Evolutionary conservation across 1,140 invertebrate genomes (phyloP), one percentile per base, ranked within the genome.

Genomic region (Mylabris phalerata): DNA sequence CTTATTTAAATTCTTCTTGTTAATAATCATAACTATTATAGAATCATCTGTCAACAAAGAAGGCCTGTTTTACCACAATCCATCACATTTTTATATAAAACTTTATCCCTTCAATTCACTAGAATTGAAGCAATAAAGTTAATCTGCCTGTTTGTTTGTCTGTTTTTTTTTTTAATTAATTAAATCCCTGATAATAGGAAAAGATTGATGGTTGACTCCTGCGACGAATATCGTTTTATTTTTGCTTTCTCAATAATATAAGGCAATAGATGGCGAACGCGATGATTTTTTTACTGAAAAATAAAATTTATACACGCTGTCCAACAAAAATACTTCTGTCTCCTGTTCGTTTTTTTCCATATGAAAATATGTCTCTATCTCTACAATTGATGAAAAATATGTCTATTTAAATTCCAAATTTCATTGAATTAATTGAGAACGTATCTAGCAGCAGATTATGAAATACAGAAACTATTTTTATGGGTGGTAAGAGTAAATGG

Each of bases 361-460:
- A 72, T 70, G 70, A 72, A 72, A 72, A 72, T 72, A 72, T 72
- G 70, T 19, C 67, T 64, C 61, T 70, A 71, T 71, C 50, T 71
- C 50, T 71, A 71, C 69, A 71, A 40, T 60, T 60, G 67, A 71
- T 69, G 68, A 70, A 69, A 68, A 67, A 67, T 69, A 69, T 67
- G 68, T 63, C 48, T 46, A 43, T 60, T 49, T 60, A 66, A 45
- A 44, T 54, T 46, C 51, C 32, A 7, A 32, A 32, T 19, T 19
- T 19, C 19, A 19, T 19, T 19, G 7, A 32, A 32, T 5, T 5
- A 32, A 32, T 32, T 32, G 42, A 54, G 26, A 42, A 42, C 19
- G 19, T 60, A 66, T 66, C 67, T 69, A 71, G 65, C 61, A 67
- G 70, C 68, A 66, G 63, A 71, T 54, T 62, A 61, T 61, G 64